These are phyloP conservation scores for Oppia nitens DNA, from an alignment of 1,140 invertebrate species.

Conservation along the genomic window DNA sequence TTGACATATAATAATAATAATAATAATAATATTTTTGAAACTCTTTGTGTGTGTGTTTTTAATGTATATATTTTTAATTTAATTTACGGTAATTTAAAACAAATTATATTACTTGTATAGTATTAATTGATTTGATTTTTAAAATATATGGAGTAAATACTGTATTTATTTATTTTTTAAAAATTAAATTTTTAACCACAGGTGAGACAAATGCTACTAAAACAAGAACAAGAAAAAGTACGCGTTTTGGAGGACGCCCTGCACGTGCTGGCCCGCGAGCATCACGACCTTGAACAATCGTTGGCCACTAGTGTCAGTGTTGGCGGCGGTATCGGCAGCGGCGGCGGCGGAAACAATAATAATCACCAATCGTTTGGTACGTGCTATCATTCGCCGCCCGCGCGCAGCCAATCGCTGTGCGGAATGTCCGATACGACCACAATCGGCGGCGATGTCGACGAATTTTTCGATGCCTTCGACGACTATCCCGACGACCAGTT, in stretches of 20 bases:
- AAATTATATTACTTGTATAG: not conserved
- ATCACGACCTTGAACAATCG: slow-evolving; percentile 47
- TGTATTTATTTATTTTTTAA: slow-evolving; percentile 3
- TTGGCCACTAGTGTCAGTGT: slow-evolving; percentile 22
- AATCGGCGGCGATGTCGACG: slow-evolving; percentile 46
- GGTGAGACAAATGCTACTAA: slow-evolving; percentile 29
- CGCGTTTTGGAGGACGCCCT: slow-evolving; percentile 47
- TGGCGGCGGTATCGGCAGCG: slow-evolving; percentile 16
- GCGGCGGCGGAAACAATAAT: slow-evolving; percentile 17
- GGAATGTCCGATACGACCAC: slow-evolving; percentile 28
- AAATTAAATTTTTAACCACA: slow-evolving; percentile 20
- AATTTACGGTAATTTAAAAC: no score
- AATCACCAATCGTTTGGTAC: slow-evolving; percentile 1
- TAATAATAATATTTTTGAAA: not conserved
- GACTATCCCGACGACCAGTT: slow-evolving; percentile 26
- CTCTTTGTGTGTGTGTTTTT: not conserved
- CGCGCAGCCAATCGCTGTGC: slow-evolving; percentile 24
- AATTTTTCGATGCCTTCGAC: slow-evolving; percentile 43
- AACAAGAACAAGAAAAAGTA: slow-evolving; percentile 40
- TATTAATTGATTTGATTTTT: not conserved
- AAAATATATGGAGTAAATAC: no score
- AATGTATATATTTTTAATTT: not conserved
- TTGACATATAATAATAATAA: no score
- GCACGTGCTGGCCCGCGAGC: slow-evolving; percentile 44
- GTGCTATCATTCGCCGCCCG: slow-evolving; percentile 22